Percentiles rank a stretch among this genome's conserved stretches.
Conservation (phyloP, 2,797 vertebrate genomes). For the Synaphobranchus kaupii region DNA sequence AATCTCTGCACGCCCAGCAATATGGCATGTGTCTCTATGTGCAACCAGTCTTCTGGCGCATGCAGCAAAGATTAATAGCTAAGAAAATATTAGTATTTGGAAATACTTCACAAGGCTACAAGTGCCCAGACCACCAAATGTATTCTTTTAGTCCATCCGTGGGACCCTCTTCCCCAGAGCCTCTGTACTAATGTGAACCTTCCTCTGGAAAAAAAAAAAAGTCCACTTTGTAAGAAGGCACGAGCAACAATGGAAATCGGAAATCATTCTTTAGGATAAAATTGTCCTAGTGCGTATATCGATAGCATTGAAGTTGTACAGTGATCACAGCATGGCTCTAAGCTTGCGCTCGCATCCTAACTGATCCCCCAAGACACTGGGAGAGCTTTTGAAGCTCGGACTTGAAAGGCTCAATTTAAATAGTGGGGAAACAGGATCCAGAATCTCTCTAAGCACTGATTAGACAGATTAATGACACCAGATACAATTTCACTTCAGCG, state of each 20-base stretch:
- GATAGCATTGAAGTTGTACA: conserved; percentile 60
- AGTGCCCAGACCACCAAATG: neutral
- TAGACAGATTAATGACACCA: conserved; percentile 72
- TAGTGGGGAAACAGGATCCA: conserved; percentile 57
- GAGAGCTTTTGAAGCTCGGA: conserved; percentile 70
- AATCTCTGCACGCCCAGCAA: too few relatives aligned
- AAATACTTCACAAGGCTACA: neutral
- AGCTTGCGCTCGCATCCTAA: conserved; percentile 54
- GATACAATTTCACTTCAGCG: conserved; percentile 30
- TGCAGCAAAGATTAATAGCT: too few relatives aligned
- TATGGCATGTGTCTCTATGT: neutral
- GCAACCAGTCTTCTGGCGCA: neutral
- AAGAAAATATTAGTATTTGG: neutral
- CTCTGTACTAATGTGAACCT: neutral
- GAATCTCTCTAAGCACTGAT: conserved; percentile 70
- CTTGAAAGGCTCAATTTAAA: conserved; percentile 73
- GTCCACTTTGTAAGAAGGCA: neutral
- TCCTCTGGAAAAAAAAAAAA: neutral
- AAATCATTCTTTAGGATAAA: conserved; percentile 1
- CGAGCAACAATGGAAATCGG: neutral
- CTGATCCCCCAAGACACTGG: conserved; percentile 67
- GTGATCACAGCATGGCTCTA: conserved; percentile 54
- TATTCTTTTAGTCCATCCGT: neutral
- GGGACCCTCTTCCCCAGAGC: neutral
- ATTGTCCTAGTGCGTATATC: conserved; percentile 45